These are phyloP conservation scores for Noctilio leporinus DNA, from an alignment of 2,113 vertebrate species.

Conservation along the genomic window DNA sequence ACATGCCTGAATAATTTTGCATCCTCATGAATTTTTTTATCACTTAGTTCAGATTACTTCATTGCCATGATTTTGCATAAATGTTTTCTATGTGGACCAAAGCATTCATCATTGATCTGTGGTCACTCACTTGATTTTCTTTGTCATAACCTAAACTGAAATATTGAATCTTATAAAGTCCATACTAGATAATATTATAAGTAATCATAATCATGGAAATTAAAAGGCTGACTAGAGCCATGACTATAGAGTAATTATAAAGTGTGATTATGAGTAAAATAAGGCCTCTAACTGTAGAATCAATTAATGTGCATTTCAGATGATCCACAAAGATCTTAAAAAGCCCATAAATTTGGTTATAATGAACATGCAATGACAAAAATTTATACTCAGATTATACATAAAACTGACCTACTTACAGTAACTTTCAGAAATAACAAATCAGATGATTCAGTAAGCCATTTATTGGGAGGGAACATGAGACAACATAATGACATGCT, in stretches of 20 bases:
- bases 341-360: background rate
- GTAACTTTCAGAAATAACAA: background rate
- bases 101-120: constrained; percentile 45
- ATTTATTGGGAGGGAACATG: background rate
- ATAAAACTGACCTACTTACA: background rate
- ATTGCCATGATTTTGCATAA: constrained; percentile 56
- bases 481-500: background rate
- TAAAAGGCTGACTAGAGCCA: background rate
- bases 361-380: background rate
- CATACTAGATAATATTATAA: constrained; percentile 32
- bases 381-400: background rate
- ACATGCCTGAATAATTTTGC: constrained; percentile 54
- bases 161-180: constrained; percentile 24
- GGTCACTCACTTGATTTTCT: constrained; percentile 1
- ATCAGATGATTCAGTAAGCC: constrained; percentile 35
- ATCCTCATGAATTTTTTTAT: constrained; percentile 66
- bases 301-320: background rate
- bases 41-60: constrained; percentile 43
- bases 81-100: constrained; percentile 24
- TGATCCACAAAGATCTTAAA: background rate
- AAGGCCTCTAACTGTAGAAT: background rate
- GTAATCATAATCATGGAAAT: constrained; percentile 34
- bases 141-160: background rate
- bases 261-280: background rate
- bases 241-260: background rate